Percentiles rank a stretch among this genome's conserved stretches.
These are phyloP conservation scores for Trissonchulus latispiculum DNA, from an alignment of 2,888 invertebrate genomes.

Conservation along the genomic window DNA sequence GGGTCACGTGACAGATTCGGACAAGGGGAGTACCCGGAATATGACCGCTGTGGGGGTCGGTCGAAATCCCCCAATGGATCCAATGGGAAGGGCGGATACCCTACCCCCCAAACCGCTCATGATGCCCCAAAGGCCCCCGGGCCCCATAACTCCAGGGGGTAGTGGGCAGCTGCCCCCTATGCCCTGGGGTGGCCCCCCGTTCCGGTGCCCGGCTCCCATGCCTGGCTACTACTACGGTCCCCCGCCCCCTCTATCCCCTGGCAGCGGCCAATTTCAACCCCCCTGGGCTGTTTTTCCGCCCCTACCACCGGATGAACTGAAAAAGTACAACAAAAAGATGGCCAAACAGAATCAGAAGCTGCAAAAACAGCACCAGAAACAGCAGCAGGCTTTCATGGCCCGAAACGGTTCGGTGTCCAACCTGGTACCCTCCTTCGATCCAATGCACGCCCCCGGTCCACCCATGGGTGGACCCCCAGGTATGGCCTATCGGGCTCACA, in stretches of 20 bases:
- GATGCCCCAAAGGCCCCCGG: background rate
- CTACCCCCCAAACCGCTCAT: background rate
- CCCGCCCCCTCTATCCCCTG: background rate
- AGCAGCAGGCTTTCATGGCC: no score
- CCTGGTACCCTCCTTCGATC: background rate
- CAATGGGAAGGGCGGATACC: no score
- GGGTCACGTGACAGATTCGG: background rate
- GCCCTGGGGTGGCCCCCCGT: no score
- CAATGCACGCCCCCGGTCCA: no score
- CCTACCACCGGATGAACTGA: background rate
- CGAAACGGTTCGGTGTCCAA: background rate
- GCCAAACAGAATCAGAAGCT: background rate
- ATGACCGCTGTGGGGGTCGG: no score
- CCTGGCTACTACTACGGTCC: no score
- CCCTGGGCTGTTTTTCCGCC: background rate
- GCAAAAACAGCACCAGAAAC: background rate
- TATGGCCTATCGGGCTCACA: background rate
- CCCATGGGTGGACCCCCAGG: background rate
- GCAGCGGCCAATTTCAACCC: background rate
- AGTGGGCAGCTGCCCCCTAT: background rate
- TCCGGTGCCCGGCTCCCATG: no score
- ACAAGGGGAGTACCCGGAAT: background rate
- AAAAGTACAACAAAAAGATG: background rate
- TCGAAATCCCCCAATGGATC: no score
- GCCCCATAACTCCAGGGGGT: no score